These are phyloP conservation scores for Halcyon malimbica DNA, from an alignment of 2,113 vertebrate genomes.

Conservation along the genomic window DNA sequence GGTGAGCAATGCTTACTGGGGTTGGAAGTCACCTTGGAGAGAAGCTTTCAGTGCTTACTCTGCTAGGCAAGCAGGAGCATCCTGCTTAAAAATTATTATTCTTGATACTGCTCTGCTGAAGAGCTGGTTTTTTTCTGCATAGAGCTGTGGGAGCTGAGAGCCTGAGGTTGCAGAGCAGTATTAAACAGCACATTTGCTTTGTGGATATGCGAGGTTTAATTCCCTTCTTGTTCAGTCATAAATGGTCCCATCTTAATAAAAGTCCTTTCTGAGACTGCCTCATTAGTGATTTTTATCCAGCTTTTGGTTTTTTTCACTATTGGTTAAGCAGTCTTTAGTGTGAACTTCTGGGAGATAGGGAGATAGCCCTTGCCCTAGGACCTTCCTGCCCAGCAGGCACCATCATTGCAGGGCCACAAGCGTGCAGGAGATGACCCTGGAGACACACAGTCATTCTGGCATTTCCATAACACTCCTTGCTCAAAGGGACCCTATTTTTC, in stretches of 20 bases:
- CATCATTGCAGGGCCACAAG: background rate
- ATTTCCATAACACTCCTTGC: background rate
- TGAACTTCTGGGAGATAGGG: background rate
- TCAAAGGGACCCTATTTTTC: background rate
- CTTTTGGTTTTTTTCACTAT: background rate
- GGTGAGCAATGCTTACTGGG: background rate
- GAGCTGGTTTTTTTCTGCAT: background rate
- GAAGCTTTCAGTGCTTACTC: background rate
- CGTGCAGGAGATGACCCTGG: background rate
- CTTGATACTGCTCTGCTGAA: background rate
- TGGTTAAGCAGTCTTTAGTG: background rate
- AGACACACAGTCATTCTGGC: background rate
- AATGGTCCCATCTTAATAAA: background rate
- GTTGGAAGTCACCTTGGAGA: constrained; percentile 49
- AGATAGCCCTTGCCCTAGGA: background rate
- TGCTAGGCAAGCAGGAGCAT: background rate
- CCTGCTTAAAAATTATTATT: background rate
- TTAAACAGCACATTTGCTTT: background rate
- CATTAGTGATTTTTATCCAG: background rate
- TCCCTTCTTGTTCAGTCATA: background rate
- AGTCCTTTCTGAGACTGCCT: background rate
- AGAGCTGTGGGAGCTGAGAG: background rate
- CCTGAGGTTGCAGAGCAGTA: background rate
- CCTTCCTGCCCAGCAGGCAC: background rate
- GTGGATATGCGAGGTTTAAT: background rate